Conservation (phyloP, 2,113 vertebrate species). For the Panthera leo region DNA sequence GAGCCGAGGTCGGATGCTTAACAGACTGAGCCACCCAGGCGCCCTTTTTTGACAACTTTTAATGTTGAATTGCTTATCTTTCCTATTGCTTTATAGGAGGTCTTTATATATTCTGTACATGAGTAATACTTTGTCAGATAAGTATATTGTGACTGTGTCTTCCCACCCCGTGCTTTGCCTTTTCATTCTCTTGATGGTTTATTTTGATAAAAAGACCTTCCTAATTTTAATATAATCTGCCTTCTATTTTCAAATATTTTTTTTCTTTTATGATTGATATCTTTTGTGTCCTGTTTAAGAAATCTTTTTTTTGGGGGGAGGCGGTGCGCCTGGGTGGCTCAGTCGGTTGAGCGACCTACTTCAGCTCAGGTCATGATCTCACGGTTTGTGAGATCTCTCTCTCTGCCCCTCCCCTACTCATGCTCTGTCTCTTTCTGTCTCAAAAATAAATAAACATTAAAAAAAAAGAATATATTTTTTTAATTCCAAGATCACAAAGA, state of each 20-base stretch:
- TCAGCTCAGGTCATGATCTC: too few relatives aligned
- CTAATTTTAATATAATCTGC: neutral
- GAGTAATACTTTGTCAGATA: neutral
- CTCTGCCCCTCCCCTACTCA: too few relatives aligned
- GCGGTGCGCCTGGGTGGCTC: too few relatives aligned
- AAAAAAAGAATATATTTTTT: too few relatives aligned
- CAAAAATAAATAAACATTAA: too few relatives aligned
- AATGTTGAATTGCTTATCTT: neutral
- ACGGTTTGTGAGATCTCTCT: too few relatives aligned
- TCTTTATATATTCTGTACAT: neutral
- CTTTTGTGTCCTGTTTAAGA: neutral
- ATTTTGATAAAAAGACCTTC: neutral
- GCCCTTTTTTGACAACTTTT: neutral
- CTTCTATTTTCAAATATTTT: neutral
- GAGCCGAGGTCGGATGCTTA: too few relatives aligned
- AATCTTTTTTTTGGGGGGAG: neutral
- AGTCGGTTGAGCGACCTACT: too few relatives aligned
- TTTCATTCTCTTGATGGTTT: conserved; percentile 18
- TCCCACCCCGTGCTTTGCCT: neutral
- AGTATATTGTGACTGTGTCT: neutral
- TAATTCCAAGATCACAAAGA: neutral
- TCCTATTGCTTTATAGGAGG: neutral
- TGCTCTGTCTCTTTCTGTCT: too few relatives aligned
- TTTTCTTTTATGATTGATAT: neutral
- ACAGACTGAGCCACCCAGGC: too few relatives aligned